These are phyloP conservation scores for Atherinosoma microstoma DNA, from an alignment of 2,797 vertebrate species.

Conservation along the genomic window DNA sequence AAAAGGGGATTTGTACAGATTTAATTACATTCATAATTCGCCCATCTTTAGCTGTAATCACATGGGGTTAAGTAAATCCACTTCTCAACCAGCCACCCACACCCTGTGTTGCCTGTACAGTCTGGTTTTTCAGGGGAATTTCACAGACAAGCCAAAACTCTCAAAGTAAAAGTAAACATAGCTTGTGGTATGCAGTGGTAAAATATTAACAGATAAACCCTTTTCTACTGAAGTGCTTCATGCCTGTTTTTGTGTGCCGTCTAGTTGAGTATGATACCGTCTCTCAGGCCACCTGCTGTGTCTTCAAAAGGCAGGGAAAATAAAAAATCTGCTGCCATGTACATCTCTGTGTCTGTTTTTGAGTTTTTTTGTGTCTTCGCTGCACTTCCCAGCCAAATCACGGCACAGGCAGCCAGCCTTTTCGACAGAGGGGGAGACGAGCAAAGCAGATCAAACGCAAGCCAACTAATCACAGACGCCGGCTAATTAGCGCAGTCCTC, in stretches of 20 bases:
- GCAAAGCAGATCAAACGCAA: conserved; percentile 79
- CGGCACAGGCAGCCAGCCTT: conserved; percentile 64
- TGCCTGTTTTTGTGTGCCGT: conserved; percentile 28
- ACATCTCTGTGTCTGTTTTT: conserved; percentile 41
- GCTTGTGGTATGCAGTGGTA: conserved; percentile 51
- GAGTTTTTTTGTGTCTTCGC: conserved; percentile 34
- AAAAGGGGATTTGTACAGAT: conserved; percentile 73
- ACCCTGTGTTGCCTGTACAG: conserved; percentile 20
- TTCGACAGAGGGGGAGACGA: conserved; percentile 60
- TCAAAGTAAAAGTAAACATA: conserved; percentile 70
- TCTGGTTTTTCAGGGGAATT: conserved; percentile 51
- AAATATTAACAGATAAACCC: conserved; percentile 74
- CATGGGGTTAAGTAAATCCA: conserved; percentile 69
- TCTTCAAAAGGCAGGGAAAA: conserved; percentile 51
- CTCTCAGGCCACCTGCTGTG: conserved; percentile 68
- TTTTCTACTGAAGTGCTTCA: conserved; percentile 39
- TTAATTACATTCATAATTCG: conserved; percentile 78
- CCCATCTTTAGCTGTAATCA: conserved; percentile 74
- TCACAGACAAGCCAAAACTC: conserved; percentile 55
- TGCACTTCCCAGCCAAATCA: conserved; percentile 64
- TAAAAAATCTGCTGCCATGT: conserved; percentile 38
- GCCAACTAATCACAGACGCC: conserved; percentile 81
- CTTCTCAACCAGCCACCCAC: conserved; percentile 57
- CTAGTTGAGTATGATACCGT: conserved; percentile 52
- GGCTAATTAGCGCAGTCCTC: conserved; percentile 82